Conservation (phyloP, 2,888 invertebrate genomes). For the Drosophila hamatofila region DNA sequence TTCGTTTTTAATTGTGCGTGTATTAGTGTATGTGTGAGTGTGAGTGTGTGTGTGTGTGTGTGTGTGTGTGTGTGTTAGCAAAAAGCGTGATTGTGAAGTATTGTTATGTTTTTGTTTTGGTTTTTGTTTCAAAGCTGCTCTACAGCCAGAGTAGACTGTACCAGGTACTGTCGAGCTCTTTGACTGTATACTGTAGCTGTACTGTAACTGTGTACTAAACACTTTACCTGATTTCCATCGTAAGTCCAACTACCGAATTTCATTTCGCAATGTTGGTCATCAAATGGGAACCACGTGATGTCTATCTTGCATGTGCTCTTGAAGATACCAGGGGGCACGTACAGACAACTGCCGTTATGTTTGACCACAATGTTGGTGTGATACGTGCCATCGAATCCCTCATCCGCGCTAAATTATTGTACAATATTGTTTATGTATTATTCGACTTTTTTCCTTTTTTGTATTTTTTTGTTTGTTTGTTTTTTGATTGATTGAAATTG, state of each 20-base stretch:
- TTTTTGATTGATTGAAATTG: constrained; percentile 26
- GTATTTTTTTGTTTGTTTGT: no score
- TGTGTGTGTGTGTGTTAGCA: constrained; percentile 43
- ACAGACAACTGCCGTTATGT: constrained; percentile 99
- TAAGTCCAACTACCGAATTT: constrained; percentile 99
- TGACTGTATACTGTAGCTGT: constrained; percentile 34
- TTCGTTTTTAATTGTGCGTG: constrained; percentile 25
- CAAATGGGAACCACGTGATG: constrained; percentile 99
- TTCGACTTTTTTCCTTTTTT: constrained; percentile 40
- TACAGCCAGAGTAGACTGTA: constrained; percentile 41
- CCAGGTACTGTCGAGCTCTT: constrained; percentile 42
- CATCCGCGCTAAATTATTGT: constrained; percentile 94
- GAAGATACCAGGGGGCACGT: constrained; percentile 99
- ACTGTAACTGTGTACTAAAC: constrained; percentile 62
- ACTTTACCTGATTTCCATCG: constrained; percentile 96
- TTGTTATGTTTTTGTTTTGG: constrained; percentile 21
- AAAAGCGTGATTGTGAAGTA: constrained; percentile 53
- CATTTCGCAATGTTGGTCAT: constrained; percentile 99
- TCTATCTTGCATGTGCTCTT: constrained; percentile 99
- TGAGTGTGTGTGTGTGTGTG: constrained; percentile 41
- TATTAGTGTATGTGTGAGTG: constrained; percentile 37
- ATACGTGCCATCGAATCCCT: constrained; percentile 99
- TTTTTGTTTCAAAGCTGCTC: constrained; percentile 34
- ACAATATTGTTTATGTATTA: constrained; percentile 75
- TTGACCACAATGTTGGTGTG: constrained; percentile 99